These are phyloP conservation scores for Drosophila sulfurigaster DNA, from an alignment of 1,140 invertebrate species.

Conservation along the genomic window DNA sequence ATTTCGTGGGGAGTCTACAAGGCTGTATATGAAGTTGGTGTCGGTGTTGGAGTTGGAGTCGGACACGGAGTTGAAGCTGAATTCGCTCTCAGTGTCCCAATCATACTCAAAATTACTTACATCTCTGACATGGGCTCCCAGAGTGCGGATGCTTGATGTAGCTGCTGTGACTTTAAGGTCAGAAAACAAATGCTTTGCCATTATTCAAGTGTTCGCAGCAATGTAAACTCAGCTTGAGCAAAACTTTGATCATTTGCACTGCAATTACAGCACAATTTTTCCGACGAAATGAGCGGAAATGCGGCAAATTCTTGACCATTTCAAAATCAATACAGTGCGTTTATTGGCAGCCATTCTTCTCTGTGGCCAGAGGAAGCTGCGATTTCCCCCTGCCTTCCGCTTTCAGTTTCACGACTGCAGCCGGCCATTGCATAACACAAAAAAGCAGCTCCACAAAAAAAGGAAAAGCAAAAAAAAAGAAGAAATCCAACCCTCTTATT, in stretches of 20 bases:
- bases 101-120: slow-evolving; percentile 21
- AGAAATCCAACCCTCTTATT: slow-evolving; percentile 15
- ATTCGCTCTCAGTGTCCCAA: slow-evolving; percentile 17
- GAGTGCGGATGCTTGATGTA: neutral
- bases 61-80: slow-evolving; percentile 35
- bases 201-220: slow-evolving; percentile 41
- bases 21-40: neutral
- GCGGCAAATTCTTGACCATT: slow-evolving; percentile 55
- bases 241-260: slow-evolving; percentile 80
- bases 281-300: slow-evolving; percentile 25
- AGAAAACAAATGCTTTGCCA: slow-evolving; percentile 68
- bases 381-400: neutral
- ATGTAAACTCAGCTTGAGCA: neutral
- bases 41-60: neutral
- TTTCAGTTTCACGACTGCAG: slow-evolving; percentile 23
- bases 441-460: slow-evolving; percentile 1
- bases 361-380: neutral
- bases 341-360: slow-evolving; percentile 53
- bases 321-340: slow-evolving; percentile 72
- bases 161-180: slow-evolving; percentile 59
- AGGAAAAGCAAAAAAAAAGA: slow-evolving; percentile 19
- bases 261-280: slow-evolving; percentile 63
- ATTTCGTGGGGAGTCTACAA: slow-evolving; percentile 5
- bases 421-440: slow-evolving; percentile 43
- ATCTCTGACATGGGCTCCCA: slow-evolving; percentile 10